Evolutionary conservation across 2,797 vertebrate genomes (phyloP), one percentile per base, ranked within the genome.

Genomic region (Coregonus sp.): DNA sequence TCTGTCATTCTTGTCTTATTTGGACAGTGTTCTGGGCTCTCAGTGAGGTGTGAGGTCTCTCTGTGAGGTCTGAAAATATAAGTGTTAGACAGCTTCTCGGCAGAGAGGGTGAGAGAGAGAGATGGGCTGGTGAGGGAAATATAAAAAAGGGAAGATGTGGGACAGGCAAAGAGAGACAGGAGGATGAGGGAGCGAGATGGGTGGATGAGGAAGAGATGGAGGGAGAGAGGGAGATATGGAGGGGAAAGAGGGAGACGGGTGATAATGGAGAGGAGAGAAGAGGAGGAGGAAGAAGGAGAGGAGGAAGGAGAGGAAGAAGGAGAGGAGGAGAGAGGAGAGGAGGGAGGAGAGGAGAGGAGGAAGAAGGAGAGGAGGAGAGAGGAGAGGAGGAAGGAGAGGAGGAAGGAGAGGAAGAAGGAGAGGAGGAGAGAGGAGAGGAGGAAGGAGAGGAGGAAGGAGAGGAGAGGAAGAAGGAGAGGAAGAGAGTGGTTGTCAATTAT

Each of bases 381-480:
- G 51, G 1, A 9, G 51, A 54, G 9, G 51, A 56, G 52, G 18
- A 15, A 54, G 2, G 52, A 18, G 15, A 9, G 1, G 14, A 4
- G 52, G 5, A 15, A 3, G 4, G 14, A 18, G 52, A 16, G 52
- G 15, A 3, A 4, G 7, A 25, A 25, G 3, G 14, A 18, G 52
- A 3, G 12, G 51, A 59, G 5, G 0, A 20, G 56, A 7, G 2
- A 9, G n/a, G 54, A 6, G 4, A 5, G 15, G 1, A 52, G 15
- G 15, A 16, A 18, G 52, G 52, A 16, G n/a, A 61, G 18, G 14
- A 20, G n/a, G 5, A 25, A 20, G 18, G 16, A 87, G 85, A 86
- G 83, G 87, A 40, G 37, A 6, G 1, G 40, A 94, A 94, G 93
- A 56, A 15, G 16, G 56, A 61, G 51, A 9, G 56, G 70, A 72